These are phyloP conservation scores for Natrix natrix DNA, from an alignment of 2,797 vertebrate species.

Conservation along the genomic window DNA sequence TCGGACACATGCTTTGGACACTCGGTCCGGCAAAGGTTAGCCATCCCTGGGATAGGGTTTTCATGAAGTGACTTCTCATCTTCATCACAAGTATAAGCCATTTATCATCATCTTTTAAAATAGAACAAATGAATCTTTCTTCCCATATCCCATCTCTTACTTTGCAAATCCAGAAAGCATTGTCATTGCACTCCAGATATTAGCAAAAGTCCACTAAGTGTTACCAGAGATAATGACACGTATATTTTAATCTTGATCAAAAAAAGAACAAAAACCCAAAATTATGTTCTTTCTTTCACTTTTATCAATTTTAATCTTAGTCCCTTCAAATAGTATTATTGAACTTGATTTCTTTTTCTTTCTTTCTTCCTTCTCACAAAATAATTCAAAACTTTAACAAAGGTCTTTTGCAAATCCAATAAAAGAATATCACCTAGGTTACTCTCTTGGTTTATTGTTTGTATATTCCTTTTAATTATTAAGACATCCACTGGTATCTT, in stretches of 20 bases:
- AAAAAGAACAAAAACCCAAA: background rate
- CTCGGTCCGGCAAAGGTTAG: no score
- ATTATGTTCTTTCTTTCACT: background rate
- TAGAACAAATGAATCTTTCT: background rate
- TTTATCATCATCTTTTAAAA: background rate
- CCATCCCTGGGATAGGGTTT: background rate
- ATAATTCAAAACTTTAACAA: background rate
- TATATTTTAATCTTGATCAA: background rate
- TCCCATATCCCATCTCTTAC: background rate
- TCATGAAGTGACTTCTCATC: background rate
- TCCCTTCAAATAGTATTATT: background rate
- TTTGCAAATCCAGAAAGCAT: background rate
- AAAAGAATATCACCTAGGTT: background rate
- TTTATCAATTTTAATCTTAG: background rate
- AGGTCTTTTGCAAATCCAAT: background rate
- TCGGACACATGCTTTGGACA: no score
- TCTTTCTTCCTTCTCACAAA: background rate
- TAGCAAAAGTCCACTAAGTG: background rate
- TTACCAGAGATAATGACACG: background rate
- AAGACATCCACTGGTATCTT: background rate
- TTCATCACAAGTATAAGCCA: background rate
- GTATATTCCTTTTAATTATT: background rate
- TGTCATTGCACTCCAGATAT: background rate
- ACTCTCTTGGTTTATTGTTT: background rate
- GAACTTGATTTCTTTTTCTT: background rate